Percentiles rank a stretch among this genome's conserved stretches.
Conservation (phyloP, 2,797 vertebrate species). For the Lemur catta region DNA sequence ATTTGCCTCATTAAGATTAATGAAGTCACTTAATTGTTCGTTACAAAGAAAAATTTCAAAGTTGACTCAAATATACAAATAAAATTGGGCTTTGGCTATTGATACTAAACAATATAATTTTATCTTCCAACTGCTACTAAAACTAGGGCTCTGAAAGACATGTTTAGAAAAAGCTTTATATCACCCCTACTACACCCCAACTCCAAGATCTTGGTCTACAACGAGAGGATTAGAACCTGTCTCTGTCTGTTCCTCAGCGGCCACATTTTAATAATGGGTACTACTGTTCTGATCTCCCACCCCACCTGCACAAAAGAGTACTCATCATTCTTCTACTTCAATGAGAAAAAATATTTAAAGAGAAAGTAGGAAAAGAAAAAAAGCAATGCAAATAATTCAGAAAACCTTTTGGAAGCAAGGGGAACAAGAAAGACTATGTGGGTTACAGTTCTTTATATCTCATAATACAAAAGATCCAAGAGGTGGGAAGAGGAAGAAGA, state of each 20-base stretch:
- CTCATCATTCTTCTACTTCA: not conserved
- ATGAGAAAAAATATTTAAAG: not conserved
- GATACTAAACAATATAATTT: not conserved
- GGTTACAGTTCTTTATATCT: not conserved
- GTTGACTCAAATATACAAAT: not conserved
- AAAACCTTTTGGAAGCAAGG: not conserved
- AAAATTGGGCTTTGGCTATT: not conserved
- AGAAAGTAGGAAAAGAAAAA: not conserved
- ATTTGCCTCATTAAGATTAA: not conserved
- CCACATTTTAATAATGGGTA: not conserved
- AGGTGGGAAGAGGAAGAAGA: not conserved
- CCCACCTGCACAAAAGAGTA: not conserved
- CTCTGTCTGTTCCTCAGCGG: not conserved
- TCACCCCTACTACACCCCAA: too few species aligned
- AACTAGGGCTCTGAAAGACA: not conserved
- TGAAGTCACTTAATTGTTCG: not conserved
- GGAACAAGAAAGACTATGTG: not conserved
- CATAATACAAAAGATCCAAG: not conserved
- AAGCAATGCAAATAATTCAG: not conserved
- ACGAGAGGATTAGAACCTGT: not conserved
- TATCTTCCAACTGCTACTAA: not conserved
- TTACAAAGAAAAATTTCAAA: not conserved
- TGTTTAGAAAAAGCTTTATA: not conserved
- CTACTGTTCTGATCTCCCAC: not conserved
- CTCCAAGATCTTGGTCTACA: not conserved